A percentile compares a stretch with the other conserved stretches of the same genome.
phyloP scores from a whole-genome alignment of 1,140 invertebrate species.

The Sarcophaga peregrina region DNA sequence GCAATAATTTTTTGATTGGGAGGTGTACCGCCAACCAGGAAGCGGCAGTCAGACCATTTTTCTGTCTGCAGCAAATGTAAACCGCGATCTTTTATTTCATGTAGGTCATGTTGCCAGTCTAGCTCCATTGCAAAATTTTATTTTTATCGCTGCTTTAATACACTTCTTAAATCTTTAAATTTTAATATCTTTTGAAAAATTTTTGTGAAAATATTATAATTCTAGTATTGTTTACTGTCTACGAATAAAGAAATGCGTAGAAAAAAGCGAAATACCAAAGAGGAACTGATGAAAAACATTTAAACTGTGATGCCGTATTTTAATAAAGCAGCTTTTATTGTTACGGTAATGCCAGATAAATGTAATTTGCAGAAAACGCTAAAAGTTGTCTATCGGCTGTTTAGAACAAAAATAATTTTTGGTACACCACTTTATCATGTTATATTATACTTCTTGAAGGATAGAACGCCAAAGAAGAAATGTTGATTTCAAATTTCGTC shows the following conservation, averaged over 20 bases:
- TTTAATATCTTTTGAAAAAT: not conserved
- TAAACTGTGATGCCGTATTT: not conserved
- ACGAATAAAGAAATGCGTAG: not conserved
- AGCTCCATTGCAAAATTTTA: conserved; percentile 50
- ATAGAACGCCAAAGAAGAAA: too few species aligned
- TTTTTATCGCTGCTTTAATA: conserved; percentile 13
- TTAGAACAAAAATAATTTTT: too few species aligned
- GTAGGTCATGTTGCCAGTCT: conserved; percentile 81
- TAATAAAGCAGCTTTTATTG: not conserved
- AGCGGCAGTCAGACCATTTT: conserved; percentile 83
- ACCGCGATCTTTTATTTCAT: conserved; percentile 76
- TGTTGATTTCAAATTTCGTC: too few species aligned
- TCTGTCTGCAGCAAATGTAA: conserved; percentile 78
- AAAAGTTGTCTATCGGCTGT: too few species aligned
- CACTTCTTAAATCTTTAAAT: not conserved
- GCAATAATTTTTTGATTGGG: conserved; percentile 78
- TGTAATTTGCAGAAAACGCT: too few species aligned
- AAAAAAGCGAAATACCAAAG: conserved; percentile 8
- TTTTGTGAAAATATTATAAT: not conserved
- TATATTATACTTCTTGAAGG: too few species aligned
- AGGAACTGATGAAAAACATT: conserved; percentile 25
- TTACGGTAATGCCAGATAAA: not conserved
- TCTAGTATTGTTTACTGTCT: not conserved
- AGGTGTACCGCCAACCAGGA: conserved; percentile 84
- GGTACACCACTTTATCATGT: too few species aligned